phyloP scores from a whole-genome alignment of 1,140 invertebrate species.

The Meloidogyne floridensis region DNA sequence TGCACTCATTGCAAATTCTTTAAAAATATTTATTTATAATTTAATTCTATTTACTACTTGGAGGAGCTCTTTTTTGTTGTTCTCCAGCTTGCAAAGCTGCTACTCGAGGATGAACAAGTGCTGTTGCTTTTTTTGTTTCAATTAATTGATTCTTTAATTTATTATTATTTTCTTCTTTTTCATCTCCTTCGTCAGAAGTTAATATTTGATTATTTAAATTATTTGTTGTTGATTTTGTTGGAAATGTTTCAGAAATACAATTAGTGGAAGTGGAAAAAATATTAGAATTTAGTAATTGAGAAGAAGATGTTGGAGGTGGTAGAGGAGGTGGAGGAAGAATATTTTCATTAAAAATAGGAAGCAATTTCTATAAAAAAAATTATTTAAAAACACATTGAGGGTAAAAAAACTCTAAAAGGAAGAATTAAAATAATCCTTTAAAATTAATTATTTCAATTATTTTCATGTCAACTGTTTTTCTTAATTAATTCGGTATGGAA shows the following conservation, averaged over 20 bases:
- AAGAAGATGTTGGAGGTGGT: not conserved
- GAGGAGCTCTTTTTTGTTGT: conserved; percentile 9
- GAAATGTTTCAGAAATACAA: too few species aligned
- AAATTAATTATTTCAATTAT: too few species aligned
- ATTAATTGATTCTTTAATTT: not conserved
- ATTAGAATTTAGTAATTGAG: not conserved
- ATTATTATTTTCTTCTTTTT: not conserved
- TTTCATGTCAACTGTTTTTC: too few species aligned
- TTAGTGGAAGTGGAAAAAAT: too few species aligned
- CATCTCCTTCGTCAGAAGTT: not conserved
- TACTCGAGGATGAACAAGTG: conserved; percentile 26
- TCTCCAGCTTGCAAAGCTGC: conserved; percentile 25
- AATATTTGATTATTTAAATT: too few species aligned
- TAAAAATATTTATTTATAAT: too few species aligned
- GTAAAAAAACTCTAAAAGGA: too few species aligned
- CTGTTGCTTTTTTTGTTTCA: conserved; percentile 8
- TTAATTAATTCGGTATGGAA: too few species aligned
- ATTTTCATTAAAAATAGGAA: not conserved
- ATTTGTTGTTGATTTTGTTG: too few species aligned
- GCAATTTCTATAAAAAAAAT: not conserved
- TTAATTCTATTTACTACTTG: not conserved
- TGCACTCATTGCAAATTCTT: conserved; percentile 27
- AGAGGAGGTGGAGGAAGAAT: not conserved
- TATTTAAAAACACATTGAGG: too few species aligned
- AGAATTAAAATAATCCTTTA: too few species aligned